Percentiles rank a stretch among this genome's conserved stretches.
Evolutionary conservation across 2,888 invertebrate species (phyloP).

Genomic region (Drosophila mimetica): DNA sequence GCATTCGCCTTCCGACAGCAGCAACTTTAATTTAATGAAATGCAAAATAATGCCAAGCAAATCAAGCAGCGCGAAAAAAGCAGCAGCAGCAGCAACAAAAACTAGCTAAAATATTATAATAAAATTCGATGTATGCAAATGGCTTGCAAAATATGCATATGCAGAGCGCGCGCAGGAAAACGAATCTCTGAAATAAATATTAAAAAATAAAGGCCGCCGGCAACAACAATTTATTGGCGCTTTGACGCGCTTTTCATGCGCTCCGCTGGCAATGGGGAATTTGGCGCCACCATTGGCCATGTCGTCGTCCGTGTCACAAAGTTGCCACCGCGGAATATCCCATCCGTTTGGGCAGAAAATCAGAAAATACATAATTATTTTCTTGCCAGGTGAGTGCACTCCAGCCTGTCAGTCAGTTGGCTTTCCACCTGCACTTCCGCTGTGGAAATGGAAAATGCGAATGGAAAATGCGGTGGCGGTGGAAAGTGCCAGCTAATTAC

Average conservation of each 20-base stretch:
- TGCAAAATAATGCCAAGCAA: slow-evolving; percentile 48
- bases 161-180: slow-evolving; percentile 16
- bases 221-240: slow-evolving; percentile 56
- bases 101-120: slow-evolving; percentile 36
- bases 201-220: slow-evolving; percentile 16
- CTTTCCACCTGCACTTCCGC: slow-evolving; percentile 31
- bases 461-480: slow-evolving; percentile 3
- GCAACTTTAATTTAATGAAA: slow-evolving; percentile 53
- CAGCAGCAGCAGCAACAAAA: background rate
- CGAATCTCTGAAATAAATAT: background rate
- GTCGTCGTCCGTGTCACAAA: slow-evolving; percentile 58
- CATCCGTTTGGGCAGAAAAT: background rate
- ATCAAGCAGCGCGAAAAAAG: slow-evolving; percentile 25
- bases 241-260: slow-evolving; percentile 68
- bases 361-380: slow-evolving; percentile 5
- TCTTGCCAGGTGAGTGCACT: slow-evolving; percentile 6
- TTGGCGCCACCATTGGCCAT: slow-evolving; percentile 68
- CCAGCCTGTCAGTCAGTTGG: background rate
- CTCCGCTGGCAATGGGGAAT: slow-evolving; percentile 61
- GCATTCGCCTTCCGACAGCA: slow-evolving; percentile 29
- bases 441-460: background rate
- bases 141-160: slow-evolving; percentile 48
- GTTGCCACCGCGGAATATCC: slow-evolving; percentile 38
- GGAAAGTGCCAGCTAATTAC: slow-evolving; percentile 24
- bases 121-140: slow-evolving; percentile 57